Base-by-base conservation (phyloP, 2,888 invertebrate species). In the Dugesia japonica region DNA sequence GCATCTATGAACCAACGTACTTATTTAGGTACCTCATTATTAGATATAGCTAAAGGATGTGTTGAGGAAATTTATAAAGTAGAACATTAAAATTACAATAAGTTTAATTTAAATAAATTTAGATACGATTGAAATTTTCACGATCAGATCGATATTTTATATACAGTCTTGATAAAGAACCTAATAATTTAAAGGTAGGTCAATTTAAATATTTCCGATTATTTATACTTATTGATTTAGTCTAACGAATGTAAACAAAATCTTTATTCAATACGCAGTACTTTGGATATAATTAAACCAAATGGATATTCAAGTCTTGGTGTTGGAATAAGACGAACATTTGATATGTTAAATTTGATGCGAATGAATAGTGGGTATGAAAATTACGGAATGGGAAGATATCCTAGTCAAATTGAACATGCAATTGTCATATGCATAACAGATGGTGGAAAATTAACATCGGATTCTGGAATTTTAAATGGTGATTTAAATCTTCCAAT, bases 1-100 rank as follows among this genome's bases (percentile, higher is more conserved):
- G 92, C 94, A 86, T 97, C 97, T 84, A 99, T 99, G 98, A 93
- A 94, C 87, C 97, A 97, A 88, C 90, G 93, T 80, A 91, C 92
- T 84, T 93, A 92, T 88, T 88, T 92, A 86, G 93, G 93, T 86
- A 90, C 90, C 80, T 92, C 94, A 82, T 89, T 95, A 84, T 89
- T 99, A 86, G 98, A 99, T 88, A 92, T 95, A 85, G 94, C 95
- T 82, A 97, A 97, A 88, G 92, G 92, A 84, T 94, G 95, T 82
- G 94, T 99, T 82, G 97, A 98, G 88, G 92, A 91, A 83, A 97
- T 98, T 88, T 91, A 94, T 84, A 94, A 94, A 90, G 93, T 94
- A 26, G 33, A 71, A 76, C 71, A 38, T 71, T 75, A 26, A 27
- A 76, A 75, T 4, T 27, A 72, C 72, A 76, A 42, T 71, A 17